Conservation (phyloP, 2,113 vertebrate species). For the Columba livia region DNA sequence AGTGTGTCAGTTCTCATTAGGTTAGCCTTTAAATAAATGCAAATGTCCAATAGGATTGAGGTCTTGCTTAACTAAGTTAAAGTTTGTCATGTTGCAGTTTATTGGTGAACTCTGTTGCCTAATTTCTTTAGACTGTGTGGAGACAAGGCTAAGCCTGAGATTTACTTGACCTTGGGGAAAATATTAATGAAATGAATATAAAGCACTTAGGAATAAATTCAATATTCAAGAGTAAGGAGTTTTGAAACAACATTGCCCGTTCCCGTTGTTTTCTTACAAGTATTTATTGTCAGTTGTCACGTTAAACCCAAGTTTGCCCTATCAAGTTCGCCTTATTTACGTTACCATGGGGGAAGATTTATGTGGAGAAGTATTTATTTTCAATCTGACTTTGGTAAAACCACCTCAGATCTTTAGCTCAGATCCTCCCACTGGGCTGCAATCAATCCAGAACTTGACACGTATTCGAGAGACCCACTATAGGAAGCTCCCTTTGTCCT, state of each 20-base stretch:
- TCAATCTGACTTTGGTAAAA: background rate
- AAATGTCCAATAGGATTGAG: background rate
- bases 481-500: background rate
- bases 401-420: background rate
- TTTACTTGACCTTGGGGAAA: conserved; percentile 26
- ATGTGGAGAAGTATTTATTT: background rate
- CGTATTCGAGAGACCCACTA: background rate
- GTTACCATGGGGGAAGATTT: background rate
- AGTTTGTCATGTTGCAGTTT: conserved; percentile 9
- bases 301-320: background rate
- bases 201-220: background rate
- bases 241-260: background rate
- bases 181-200: background rate
- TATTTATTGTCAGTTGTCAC: background rate
- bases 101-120: conserved; percentile 1
- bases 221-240: background rate
- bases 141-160: background rate
- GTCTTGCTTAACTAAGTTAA: conserved; percentile 40
- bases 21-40: background rate
- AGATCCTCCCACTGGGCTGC: background rate
- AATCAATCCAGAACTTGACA: background rate
- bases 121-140: conserved; percentile 5
- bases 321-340: background rate
- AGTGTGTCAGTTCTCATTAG: background rate
- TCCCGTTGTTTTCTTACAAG: background rate